Percentiles rank a stretch among this genome's conserved stretches.
Evolutionary conservation across 2,888 invertebrate species (phyloP).

Genomic region (Boloria euphrosyne): DNA sequence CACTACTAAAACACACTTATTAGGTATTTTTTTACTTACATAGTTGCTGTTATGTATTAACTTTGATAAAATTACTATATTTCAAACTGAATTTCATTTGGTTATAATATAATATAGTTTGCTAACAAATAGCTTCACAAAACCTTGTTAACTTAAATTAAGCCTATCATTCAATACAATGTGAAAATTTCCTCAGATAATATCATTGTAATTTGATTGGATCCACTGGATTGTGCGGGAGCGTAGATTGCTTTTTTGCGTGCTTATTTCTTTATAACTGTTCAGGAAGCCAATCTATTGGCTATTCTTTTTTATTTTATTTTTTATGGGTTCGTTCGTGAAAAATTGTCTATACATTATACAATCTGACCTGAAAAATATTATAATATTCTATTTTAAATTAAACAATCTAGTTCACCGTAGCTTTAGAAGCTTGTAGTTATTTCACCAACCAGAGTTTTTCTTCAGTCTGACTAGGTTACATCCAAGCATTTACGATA

Average conservation of each 20-base stretch:
- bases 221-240: slow-evolving; percentile 29
- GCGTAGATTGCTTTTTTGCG: slow-evolving; percentile 31
- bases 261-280: slow-evolving; percentile 29
- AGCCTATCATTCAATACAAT: slow-evolving; percentile 22
- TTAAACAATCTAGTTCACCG: too few species aligned
- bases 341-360: slow-evolving; percentile 3
- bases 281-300: slow-evolving; percentile 20
- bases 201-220: slow-evolving; percentile 32
- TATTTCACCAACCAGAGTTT: too few species aligned
- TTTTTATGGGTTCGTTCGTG: slow-evolving; percentile 1
- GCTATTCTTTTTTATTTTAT: slow-evolving; percentile 17
- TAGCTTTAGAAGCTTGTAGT: too few species aligned
- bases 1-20: too few species aligned
- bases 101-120: background rate
- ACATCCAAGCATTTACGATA: background rate
- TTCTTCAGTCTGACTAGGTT: too few species aligned
- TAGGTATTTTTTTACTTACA: too few species aligned
- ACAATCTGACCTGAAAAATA: background rate
- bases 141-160: slow-evolving; percentile 9
- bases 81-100: background rate
- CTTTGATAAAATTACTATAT: background rate
- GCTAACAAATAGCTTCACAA: slow-evolving; percentile 8
- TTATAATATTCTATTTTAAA: too few species aligned
- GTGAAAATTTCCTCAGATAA: slow-evolving; percentile 29
- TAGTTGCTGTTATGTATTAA: too few species aligned